These are phyloP conservation scores for Aix galericulata DNA, from an alignment of 2,113 vertebrate species.

Conservation along the genomic window DNA sequence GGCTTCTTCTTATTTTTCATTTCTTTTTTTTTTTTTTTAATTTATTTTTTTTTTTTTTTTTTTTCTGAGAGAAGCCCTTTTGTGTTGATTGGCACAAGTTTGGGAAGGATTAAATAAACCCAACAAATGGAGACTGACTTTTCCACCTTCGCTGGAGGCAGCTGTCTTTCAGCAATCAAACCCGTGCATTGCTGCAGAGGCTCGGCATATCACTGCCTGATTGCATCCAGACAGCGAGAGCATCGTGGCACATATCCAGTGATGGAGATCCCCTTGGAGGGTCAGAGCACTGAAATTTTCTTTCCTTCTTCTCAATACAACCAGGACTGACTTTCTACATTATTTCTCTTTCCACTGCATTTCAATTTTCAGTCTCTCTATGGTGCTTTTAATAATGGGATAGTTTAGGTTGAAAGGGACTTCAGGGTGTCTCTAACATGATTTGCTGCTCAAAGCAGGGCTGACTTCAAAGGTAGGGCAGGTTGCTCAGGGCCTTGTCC, in stretches of 20 bases:
- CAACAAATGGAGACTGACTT: neutral
- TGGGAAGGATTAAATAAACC: constrained; percentile 45
- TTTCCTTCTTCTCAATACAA: neutral
- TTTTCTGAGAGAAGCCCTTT: constrained; percentile 16
- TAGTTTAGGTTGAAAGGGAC: neutral
- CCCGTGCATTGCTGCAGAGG: neutral
- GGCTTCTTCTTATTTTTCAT: neutral
- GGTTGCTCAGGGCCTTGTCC: neutral
- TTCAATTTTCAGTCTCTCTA: neutral
- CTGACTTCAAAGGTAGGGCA: neutral
- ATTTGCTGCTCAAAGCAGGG: neutral
- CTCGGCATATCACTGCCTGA: neutral
- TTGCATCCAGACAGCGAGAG: neutral
- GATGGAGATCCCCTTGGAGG: neutral
- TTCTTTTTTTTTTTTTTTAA: neutral
- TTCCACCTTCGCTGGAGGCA: constrained; percentile 35
- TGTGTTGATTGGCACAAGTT: constrained; percentile 31
- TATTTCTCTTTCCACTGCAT: neutral
- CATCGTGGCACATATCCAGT: neutral
- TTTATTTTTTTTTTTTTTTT: neutral
- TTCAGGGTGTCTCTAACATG: neutral
- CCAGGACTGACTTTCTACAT: neutral
- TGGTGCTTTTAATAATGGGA: neutral
- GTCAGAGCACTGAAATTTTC: neutral
- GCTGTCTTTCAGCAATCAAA: constrained; percentile 20